Conservation (phyloP, 2,888 invertebrate genomes). For the Stegophylla sp. region DNA sequence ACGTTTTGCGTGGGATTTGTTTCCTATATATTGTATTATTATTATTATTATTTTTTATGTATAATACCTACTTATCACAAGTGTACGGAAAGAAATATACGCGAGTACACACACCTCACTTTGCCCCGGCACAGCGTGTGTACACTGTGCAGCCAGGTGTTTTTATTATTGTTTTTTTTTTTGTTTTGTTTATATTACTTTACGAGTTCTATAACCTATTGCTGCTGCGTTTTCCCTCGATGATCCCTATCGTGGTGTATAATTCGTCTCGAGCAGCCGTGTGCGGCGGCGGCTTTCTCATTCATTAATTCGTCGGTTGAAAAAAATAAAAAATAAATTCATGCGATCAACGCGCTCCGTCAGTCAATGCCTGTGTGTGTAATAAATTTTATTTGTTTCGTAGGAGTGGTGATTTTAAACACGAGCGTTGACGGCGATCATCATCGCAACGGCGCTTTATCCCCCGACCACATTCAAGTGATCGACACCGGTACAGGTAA, state of each 20-base stretch:
- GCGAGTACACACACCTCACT: neutral
- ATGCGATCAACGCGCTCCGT: neutral
- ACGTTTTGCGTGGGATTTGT: neutral
- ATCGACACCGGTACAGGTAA: conserved; percentile 36
- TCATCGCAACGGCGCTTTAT: conserved; percentile 23
- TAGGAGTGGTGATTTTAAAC: conserved; percentile 41
- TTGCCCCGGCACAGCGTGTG: too few species aligned
- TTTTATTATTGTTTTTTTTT: conserved; percentile 24
- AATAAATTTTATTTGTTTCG: neutral
- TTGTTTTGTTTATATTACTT: neutral
- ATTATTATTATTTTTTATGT: neutral
- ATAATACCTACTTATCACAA: too few species aligned
- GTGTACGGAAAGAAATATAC: neutral
- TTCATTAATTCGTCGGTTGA: neutral
- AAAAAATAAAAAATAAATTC: neutral
- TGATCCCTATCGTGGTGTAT: too few species aligned
- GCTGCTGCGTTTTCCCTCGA: neutral
- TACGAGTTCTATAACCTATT: neutral
- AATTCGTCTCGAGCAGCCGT: neutral
- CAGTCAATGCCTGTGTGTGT: neutral
- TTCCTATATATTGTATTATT: neutral
- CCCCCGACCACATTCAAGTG: conserved; percentile 41
- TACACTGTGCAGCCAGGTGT: conserved; percentile 18
- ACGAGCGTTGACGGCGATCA: conserved; percentile 29
- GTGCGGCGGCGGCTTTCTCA: neutral